phyloP scores from a whole-genome alignment of 2,888 invertebrate species.

The Doris montereyensis region DNA sequence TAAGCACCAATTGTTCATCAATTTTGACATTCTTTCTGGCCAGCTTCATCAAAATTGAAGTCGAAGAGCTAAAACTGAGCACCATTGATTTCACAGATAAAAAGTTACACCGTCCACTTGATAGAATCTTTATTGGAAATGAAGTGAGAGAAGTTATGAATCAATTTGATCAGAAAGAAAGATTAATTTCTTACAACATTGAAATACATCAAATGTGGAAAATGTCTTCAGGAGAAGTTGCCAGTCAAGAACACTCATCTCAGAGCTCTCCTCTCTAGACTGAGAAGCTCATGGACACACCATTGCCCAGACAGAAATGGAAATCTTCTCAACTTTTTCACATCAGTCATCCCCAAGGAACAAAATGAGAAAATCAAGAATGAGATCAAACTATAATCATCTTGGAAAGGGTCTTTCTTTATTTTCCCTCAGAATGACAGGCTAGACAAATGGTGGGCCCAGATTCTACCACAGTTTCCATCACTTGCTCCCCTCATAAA shows the following conservation, averaged over 20 bases:
- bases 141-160: background rate
- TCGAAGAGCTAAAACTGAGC: background rate
- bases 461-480: too few species aligned
- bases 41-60: background rate
- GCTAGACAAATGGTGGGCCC: too few species aligned
- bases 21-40: too few species aligned
- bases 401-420: too few species aligned
- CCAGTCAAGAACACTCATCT: background rate
- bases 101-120: background rate
- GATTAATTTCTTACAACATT: background rate
- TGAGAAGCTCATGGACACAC: background rate
- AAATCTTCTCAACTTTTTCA: background rate
- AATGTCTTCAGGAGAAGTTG: background rate
- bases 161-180: background rate
- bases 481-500: too few species aligned
- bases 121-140: background rate
- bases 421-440: too few species aligned
- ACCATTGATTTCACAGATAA: background rate
- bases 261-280: background rate
- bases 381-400: too few species aligned
- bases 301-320: background rate
- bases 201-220: background rate
- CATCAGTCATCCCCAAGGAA: too few species aligned
- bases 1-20: background rate
- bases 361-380: too few species aligned